These are phyloP conservation scores for Catocala sponsa DNA, from an alignment of 2,888 invertebrate genomes.

Conservation along the genomic window DNA sequence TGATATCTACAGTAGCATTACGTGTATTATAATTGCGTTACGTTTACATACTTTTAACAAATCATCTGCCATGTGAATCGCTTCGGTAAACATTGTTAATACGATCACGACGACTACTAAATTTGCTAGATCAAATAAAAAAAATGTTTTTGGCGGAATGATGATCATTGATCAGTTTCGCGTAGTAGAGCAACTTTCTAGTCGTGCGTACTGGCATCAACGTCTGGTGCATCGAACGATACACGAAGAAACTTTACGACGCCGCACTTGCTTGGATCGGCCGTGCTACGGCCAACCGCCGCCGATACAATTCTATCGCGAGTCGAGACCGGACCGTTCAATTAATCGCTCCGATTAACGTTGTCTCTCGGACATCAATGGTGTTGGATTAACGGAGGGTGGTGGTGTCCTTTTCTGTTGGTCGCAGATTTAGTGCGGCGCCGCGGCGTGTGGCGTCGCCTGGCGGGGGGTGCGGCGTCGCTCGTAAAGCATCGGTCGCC, in stretches of 20 bases:
- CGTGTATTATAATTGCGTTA: no score
- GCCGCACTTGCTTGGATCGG: slow-evolving; percentile 83
- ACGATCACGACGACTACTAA: no score
- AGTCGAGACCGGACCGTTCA: slow-evolving; percentile 76
- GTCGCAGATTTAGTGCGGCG: slow-evolving; percentile 88
- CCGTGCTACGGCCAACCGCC: slow-evolving; percentile 78
- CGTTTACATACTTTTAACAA: no score
- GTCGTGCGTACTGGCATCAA: slow-evolving; percentile 75
- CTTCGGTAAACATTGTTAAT: no score
- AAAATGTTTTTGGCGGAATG: neutral
- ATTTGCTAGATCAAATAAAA: no score
- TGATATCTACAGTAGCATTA: no score
- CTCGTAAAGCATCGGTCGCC: slow-evolving; percentile 87
- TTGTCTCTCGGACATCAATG: slow-evolving; percentile 83
- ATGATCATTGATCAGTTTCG: slow-evolving; percentile 13
- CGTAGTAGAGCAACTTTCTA: slow-evolving; percentile 75
- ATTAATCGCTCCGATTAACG: slow-evolving; percentile 85
- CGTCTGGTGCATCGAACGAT: slow-evolving; percentile 88
- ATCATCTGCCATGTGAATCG: no score
- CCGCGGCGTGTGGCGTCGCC: slow-evolving; percentile 85
- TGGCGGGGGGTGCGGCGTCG: slow-evolving; percentile 81
- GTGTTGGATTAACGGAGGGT: slow-evolving; percentile 83
- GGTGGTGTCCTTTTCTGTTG: slow-evolving; percentile 84
- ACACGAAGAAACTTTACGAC: slow-evolving; percentile 88
- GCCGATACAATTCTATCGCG: slow-evolving; percentile 83